These are phyloP conservation scores for Zaprionus lachaisei DNA, from an alignment of 1,140 invertebrate species.

Conservation along the genomic window DNA sequence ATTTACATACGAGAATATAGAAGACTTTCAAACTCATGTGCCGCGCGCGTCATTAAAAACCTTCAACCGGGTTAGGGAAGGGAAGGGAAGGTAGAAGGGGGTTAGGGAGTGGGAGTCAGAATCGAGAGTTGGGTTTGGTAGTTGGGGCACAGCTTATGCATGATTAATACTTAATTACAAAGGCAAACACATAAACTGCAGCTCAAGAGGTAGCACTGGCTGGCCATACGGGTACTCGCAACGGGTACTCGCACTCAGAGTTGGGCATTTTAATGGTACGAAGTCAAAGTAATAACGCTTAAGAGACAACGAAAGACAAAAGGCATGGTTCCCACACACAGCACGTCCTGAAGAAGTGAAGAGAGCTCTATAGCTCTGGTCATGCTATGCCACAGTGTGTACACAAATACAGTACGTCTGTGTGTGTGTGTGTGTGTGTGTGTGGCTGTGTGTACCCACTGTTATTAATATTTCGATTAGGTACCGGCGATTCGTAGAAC, in stretches of 20 bases:
- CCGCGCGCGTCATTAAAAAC: conserved; percentile 29
- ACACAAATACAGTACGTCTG: conserved; percentile 1
- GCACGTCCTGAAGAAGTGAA: conserved; percentile 36
- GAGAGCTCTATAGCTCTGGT: neutral
- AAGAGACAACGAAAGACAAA: conserved; percentile 56
- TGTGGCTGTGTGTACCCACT: conserved; percentile 50
- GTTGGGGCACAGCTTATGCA: conserved; percentile 71
- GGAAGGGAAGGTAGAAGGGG: neutral
- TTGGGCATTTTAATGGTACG: conserved; percentile 44
- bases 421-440: conserved; percentile 48
- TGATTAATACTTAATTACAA: conserved; percentile 82
- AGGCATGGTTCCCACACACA: conserved; percentile 70
- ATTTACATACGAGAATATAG: conserved; percentile 65
- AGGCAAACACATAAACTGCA: conserved; percentile 79
- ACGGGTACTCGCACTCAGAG: conserved; percentile 1
- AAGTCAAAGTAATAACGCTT: conserved; percentile 53
- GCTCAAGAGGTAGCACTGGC: neutral
- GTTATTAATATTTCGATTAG: conserved; percentile 83
- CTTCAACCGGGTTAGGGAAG: neutral
- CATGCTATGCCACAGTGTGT: conserved; percentile 8
- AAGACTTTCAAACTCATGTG: conserved; percentile 59
- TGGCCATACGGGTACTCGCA: neutral
- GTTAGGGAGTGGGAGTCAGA: conserved; percentile 31
- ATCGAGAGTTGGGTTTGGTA: conserved; percentile 9
- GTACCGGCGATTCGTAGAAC: conserved; percentile 79